Evolutionary conservation across 2,113 vertebrate species (phyloP).

Genomic region (Catagonus wagneri): DNA sequence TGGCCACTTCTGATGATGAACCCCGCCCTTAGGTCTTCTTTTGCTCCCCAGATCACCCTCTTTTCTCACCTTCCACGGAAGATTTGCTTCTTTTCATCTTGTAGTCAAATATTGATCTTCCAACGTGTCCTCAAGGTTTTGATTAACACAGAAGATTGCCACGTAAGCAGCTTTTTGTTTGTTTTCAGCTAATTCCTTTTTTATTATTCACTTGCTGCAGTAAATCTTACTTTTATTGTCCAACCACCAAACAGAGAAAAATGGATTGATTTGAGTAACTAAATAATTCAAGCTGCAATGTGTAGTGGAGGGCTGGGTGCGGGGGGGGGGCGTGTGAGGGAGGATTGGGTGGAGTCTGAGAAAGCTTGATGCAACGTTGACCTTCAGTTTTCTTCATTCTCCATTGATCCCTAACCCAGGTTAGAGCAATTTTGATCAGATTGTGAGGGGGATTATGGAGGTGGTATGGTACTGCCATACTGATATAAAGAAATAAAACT

Average conservation of each 20-base stretch:
- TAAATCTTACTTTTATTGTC: slow-evolving; percentile 90
- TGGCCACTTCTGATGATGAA: slow-evolving; percentile 85
- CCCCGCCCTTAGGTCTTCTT: slow-evolving; percentile 74
- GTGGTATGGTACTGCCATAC: slow-evolving; percentile 71
- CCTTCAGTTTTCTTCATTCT: slow-evolving; percentile 75
- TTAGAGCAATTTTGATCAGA: slow-evolving; percentile 75
- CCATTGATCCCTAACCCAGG: slow-evolving; percentile 48
- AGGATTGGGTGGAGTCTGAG: slow-evolving; percentile 62
- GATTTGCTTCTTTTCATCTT: slow-evolving; percentile 86
- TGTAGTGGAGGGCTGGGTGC: background rate
- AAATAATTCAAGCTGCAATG: slow-evolving; percentile 87
- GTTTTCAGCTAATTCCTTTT: slow-evolving; percentile 90
- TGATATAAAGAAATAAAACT: slow-evolving; percentile 76
- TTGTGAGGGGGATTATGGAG: slow-evolving; percentile 39
- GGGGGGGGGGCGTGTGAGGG: background rate
- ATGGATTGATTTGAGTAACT: slow-evolving; percentile 87
- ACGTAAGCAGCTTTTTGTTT: slow-evolving; percentile 87
- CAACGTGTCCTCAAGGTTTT: slow-evolving; percentile 87
- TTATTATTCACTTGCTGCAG: slow-evolving; percentile 88
- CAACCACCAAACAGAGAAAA: slow-evolving; percentile 86
- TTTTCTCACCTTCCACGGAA: slow-evolving; percentile 77
- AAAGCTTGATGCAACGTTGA: slow-evolving; percentile 79
- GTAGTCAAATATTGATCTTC: slow-evolving; percentile 90
- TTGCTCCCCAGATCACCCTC: slow-evolving; percentile 61
- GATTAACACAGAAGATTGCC: slow-evolving; percentile 89